phyloP scores from a whole-genome alignment of 2,113 vertebrate genomes.

The Solea senegalensis region DNA sequence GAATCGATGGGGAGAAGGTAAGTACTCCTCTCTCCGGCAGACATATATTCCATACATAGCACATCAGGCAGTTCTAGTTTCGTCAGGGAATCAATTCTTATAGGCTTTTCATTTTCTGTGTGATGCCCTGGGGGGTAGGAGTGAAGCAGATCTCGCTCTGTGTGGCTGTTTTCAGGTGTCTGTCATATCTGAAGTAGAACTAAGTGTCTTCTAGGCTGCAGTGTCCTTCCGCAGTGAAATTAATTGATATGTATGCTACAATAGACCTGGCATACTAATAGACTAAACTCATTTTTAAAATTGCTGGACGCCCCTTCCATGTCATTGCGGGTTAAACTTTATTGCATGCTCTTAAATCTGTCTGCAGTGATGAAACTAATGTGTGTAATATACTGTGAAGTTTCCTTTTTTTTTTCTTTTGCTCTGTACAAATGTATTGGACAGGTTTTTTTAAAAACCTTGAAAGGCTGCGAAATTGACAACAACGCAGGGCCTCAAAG shows the following conservation, averaged over 20 bases:
- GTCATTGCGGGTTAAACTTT: conserved; percentile 61
- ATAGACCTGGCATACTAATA: conserved; percentile 68
- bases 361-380: conserved; percentile 57
- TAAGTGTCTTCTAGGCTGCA: conserved; percentile 45
- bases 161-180: conserved; percentile 61
- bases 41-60: conserved; percentile 75
- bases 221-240: conserved; percentile 67
- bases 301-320: conserved; percentile 44
- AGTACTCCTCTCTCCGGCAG: conserved; percentile 68
- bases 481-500: background rate
- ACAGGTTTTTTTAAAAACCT: background rate
- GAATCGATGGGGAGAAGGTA: conserved; percentile 79
- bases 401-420: background rate
- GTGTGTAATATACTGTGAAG: conserved; percentile 8
- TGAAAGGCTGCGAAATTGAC: background rate
- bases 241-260: conserved; percentile 66
- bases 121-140: conserved; percentile 54
- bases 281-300: conserved; percentile 63
- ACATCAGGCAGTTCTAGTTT: conserved; percentile 72
- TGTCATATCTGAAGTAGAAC: conserved; percentile 69
- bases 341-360: conserved; percentile 57
- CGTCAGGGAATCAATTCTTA: conserved; percentile 76
- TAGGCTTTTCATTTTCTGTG: conserved; percentile 77
- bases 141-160: conserved; percentile 40
- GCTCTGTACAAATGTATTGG: conserved; percentile 1